Base-by-base conservation (phyloP, 2,797 vertebrate species). In the Capromys pilorides region DNA sequence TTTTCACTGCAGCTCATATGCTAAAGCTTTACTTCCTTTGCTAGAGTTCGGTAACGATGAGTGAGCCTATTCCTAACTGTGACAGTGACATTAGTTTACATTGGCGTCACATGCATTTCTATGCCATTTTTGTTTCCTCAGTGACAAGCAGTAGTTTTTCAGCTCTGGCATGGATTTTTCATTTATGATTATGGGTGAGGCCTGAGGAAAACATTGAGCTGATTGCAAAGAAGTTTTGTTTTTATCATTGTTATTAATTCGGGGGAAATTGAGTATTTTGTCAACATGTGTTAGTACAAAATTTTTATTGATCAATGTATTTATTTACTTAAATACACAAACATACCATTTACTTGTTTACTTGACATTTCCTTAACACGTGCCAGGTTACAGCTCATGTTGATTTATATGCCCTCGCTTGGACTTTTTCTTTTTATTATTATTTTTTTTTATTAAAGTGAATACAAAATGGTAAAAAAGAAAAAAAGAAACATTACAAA, bases 11-110 rank as follows among this genome's bases (percentile, higher is more conserved):
- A 96, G 81, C 41, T 94, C 94, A 22, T 67, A 3, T 54, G 45
- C 91, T 91, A 89, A 93, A 96, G 85, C 51, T 90, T 91, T 75
- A 92, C 97, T 96, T 93, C 36, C 69, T 97, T 97, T 96, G n/a
- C 85, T 96, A 95, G 71, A 97, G 36, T 83, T 31, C 84, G 28
- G 73, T 28, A 94, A 97, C 2, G 81, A 22, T 73, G 59, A 92
- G 36, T 57, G 85, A 90, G 91, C 95, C 21, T 90, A 91, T 85
- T 88, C 79, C 91, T 61, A 83, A 69, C 0, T 64, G 9, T 96
- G 97, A 86, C 92, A 86, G 77, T 26, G 75, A 51, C 19, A 31
- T 33, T 57, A 2, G 89, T 95, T 64, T 87, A 93, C 86, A 61
- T 93, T 94, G 75, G 45, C 7, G 94, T 5, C 64, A 3, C 31